These are phyloP conservation scores for Pseudobourletiella spinata DNA, from an alignment of 1,140 invertebrate species.

Conservation along the genomic window DNA sequence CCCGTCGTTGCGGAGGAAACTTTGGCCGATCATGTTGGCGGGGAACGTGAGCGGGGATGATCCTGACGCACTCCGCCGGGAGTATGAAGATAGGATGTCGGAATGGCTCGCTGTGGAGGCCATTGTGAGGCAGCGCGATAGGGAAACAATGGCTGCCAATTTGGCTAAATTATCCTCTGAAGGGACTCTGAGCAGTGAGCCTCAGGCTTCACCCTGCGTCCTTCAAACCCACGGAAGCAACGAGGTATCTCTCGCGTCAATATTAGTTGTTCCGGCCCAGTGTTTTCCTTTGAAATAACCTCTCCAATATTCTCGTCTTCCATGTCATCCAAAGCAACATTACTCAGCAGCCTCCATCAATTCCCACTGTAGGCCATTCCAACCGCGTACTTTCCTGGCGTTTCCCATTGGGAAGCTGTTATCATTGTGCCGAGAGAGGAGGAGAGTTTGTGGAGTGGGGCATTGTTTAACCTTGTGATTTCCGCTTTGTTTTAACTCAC, in stretches of 20 bases:
- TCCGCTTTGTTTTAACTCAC: no score
- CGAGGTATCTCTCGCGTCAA: slow-evolving; percentile 47
- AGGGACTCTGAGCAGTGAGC: slow-evolving; percentile 43
- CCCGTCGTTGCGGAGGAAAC: slow-evolving; percentile 65
- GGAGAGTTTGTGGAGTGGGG: no score
- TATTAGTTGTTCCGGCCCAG: no score
- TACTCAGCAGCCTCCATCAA: no score
- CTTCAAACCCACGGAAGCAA: slow-evolving; percentile 46
- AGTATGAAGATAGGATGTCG: slow-evolving; percentile 82
- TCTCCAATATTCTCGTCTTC: no score
- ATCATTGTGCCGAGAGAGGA: no score
- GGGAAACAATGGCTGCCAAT: slow-evolving; percentile 54
- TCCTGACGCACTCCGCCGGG: slow-evolving; percentile 58
- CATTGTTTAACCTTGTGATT: no score
- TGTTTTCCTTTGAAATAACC: no score
- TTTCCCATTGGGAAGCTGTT: no score
- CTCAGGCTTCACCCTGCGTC: slow-evolving; percentile 35
- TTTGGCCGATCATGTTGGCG: slow-evolving; percentile 85
- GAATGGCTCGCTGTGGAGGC: slow-evolving; percentile 91
- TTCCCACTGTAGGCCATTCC: no score
- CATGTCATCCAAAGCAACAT: no score
- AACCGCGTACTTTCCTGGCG: no score
- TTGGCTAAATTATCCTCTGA: slow-evolving; percentile 51
- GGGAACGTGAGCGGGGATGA: slow-evolving; percentile 55
- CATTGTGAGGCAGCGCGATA: slow-evolving; percentile 75